Evolutionary conservation across 2,797 vertebrate genomes (phyloP), one percentile per base, ranked within the genome.

Genomic region (Oreonectes daqikongensis): DNA sequence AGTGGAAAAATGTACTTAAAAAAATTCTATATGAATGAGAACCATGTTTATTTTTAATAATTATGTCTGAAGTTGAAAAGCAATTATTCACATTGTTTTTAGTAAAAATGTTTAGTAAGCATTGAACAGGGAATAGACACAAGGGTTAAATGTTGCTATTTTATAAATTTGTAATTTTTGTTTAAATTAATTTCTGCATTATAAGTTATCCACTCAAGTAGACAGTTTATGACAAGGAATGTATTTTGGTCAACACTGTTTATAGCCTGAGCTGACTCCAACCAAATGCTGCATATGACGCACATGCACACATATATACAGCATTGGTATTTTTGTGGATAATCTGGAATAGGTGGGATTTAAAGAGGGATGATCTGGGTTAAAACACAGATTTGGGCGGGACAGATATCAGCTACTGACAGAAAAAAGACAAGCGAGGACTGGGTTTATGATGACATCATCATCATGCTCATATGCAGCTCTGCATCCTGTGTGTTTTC

Each of bases 301-400:
- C 22, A 40, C 18, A 26, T 44, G 22, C 8, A 28, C 71, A 30
- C 20, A 75, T 44, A 42, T 26, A 46, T 2, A 46, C 17, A 7
- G 15, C 14, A 4, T n/a, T 65, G 26, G 48, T 69, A 66, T 69
- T 22, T 40, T 7, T 77, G 53, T 77, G 68, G 64, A 71, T 81
- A 77, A 81, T 81, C 79, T 72, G 53, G 55, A 73, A 72, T 74
- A 69, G 78, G 71, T 63, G 65, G 78, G 55, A 44, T 79, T 79
- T 74, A 69, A 65, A 65, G 7, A 50, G 28, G 65, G 71, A 79
- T 79, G 71, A 79, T 79, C 71, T 75, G 46, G 48, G 20, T 30
- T 44, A 55, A 75, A 70, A 66, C 28, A 15, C 38, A 70, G 66
- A 79, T 79, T 79, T 79, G 44, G 64, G 44, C 17, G 9, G 52